Base-by-base conservation (phyloP, 2,113 vertebrate species). In the Xiphophorus couchianus region DNA sequence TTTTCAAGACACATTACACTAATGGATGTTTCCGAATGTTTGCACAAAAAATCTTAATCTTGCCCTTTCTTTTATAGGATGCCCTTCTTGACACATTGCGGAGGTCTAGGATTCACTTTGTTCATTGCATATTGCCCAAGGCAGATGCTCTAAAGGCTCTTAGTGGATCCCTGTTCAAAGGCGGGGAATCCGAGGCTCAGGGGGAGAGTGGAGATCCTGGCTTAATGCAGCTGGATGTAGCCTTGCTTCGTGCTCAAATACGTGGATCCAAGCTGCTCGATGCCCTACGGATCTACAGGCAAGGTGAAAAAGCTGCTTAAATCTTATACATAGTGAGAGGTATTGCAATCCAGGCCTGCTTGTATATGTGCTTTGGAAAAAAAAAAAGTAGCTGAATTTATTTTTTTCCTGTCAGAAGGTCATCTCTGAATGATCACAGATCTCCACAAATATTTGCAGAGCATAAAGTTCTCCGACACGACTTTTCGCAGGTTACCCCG, bases 121-220 rank as follows among this genome's bases (percentile, higher is more conserved):
- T 99, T 84, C 97, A 99, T 88, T 99, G 97, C 93, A 94, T 99
- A 90, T 91, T 99, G 89, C 97, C 97, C 17, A 95, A 96, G 88
- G 95, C 94, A 0, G 96, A 96, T 0, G 95, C 94, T 80, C 93
- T 94, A 5, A 83, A 87, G 0, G 94, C 93, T 76, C 94, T 96
- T 58, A 84, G 93, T 63, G 93, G 42, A 93, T 95, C 0, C 75
- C 63, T 86, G 89, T 94, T 94, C 82, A 92, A 95, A 65, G 93
- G 94, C 65, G 96, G 95, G 54, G 95, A 96, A 88, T 94, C 93
- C 25, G 95, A 97, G 79, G 85, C 94, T 83, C 94, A 94, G 0
- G 95, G 94, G 0, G 97, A 98, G 86, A 92, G 91, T 80, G 96
- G 96, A 0, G 97, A 97, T 87, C 89, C 95, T 0, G 94, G 96